Base-by-base conservation (phyloP, 2,113 vertebrate species). In the Maccullochella peelii region DNA sequence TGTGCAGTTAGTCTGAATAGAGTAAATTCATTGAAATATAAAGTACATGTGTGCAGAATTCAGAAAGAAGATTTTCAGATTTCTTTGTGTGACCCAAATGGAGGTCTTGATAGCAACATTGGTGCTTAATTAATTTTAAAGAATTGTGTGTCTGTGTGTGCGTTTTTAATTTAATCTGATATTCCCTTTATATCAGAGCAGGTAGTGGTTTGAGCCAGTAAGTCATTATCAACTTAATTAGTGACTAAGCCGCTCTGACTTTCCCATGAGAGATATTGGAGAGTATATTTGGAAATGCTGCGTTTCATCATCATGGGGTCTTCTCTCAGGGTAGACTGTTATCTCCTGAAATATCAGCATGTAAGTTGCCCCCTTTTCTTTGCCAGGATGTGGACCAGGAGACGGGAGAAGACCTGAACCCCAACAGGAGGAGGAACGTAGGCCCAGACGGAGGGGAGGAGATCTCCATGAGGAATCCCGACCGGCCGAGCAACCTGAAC, bases 341-440 rank as follows among this genome's bases (percentile, higher is more conserved):
- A 2, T 8, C 30, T 5, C 16, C 20, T 36, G 7, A 5, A 12
- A 11, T 58, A 21, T 61, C 58, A 58, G 12, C 8, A 49, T 6
- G 8, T 50, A 6, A 27, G 1, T 8, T 10, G 9, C 0, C 4
- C 10, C 54, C 11, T 0, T 49, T 42, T 38, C 59, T 54, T 47
- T 90, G 4, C n/a, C 66, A 99, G 98, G 98, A 99, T 84, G 98
- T 99, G 66, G 98, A 99, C 91, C 98, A 99, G 93, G 98, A 98
- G 80, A 98, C 98, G 0, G 98, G 98, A 10, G 97, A 99, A 88
- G 98, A 99, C 83, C 80, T 99, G 85, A 99, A 99, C 86, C 98
- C 98, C 16, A 99, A 99, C 79, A 93, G 98, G 68, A 96, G 98
- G 2, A 95, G 97, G 63, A 99, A 98, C 65, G 88, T 97, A 1